Conservation (phyloP, 2,797 vertebrate species). For the Tragelaphus eurycerus region DNA sequence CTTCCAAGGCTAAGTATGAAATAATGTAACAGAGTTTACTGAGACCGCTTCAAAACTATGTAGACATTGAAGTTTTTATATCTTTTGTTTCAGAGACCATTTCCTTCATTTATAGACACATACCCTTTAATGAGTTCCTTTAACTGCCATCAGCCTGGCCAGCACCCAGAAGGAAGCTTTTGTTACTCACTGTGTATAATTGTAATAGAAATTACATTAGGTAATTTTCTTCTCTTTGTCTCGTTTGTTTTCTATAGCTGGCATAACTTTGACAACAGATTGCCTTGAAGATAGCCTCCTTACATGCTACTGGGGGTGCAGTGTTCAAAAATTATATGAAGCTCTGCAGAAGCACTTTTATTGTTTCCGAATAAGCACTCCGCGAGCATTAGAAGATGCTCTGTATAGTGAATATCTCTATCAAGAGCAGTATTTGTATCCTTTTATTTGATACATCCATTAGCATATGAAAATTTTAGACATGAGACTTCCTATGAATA, state of each 20-base stretch:
- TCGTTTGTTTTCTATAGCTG: constrained; percentile 79
- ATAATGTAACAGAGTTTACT: background rate
- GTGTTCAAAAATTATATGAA: constrained; percentile 87
- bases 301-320: constrained; percentile 96
- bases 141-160: background rate
- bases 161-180: background rate
- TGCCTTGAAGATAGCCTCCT: constrained; percentile 93
- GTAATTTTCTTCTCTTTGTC: constrained; percentile 41
- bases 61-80: constrained; percentile 4
- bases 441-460: constrained; percentile 75
- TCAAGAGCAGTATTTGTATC: constrained; percentile 92
- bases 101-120: constrained; percentile 4
- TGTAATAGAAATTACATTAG: background rate
- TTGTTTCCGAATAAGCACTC: constrained; percentile 85
- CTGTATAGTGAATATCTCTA: constrained; percentile 85
- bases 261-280: constrained; percentile 84
- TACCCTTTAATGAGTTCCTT: background rate
- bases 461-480: background rate
- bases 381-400: constrained; percentile 86
- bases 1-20: constrained; percentile 30
- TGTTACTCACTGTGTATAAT: background rate
- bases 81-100: background rate
- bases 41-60: background rate
- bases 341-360: constrained; percentile 88
- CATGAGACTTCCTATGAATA: background rate